Evolutionary conservation across 2,888 invertebrate genomes (phyloP).

Genomic region (Nomada fabriciana): DNA sequence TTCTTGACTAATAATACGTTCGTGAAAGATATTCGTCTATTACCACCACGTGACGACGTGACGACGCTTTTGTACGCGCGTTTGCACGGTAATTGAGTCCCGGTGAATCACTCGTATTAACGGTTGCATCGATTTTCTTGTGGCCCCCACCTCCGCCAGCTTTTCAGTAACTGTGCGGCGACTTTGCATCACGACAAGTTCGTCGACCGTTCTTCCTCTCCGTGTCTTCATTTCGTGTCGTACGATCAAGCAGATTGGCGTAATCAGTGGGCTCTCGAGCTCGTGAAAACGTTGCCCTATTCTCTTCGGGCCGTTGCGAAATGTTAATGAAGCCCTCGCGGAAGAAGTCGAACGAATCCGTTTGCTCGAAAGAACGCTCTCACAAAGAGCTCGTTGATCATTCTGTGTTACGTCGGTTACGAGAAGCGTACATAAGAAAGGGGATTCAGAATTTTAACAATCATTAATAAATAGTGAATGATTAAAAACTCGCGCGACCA

Average conservation of each 20-base stretch:
- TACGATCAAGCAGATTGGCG: conserved; percentile 12
- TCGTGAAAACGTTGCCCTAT: conserved; percentile 1
- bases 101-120: conserved; percentile 50
- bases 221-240: conserved; percentile 10
- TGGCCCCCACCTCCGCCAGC: not conserved
- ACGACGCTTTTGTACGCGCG: not conserved
- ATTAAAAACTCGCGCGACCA: no score
- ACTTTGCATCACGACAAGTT: conserved; percentile 37
- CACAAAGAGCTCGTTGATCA: no score
- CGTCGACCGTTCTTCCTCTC: conserved; percentile 38
- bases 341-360: not conserved
- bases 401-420: no score
- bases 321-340: not conserved
- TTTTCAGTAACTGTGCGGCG: not conserved
- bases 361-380: not conserved
- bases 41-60: no score
- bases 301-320: not conserved
- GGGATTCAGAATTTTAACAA: no score
- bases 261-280: not conserved
- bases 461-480: no score
- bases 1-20: no score
- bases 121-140: conserved; percentile 47
- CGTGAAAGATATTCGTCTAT: no score
- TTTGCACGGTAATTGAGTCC: conserved; percentile 42
- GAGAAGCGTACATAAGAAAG: no score